Percentiles rank a stretch among this genome's conserved stretches.
Evolutionary conservation across 2,888 invertebrate species (phyloP).

Genomic region (Keiferia lycopersicella): DNA sequence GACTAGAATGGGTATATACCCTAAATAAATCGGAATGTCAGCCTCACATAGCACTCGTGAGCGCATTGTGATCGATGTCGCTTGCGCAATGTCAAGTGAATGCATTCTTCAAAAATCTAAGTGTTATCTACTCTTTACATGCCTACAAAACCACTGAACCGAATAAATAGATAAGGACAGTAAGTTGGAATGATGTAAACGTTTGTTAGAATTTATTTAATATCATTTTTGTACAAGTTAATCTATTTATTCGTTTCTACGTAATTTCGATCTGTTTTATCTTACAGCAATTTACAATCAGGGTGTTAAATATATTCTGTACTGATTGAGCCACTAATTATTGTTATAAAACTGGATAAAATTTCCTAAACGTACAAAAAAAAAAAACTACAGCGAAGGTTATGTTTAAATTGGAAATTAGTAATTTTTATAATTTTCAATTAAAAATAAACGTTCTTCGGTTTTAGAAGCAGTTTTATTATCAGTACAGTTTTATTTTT

Average conservation of each 20-base stretch:
- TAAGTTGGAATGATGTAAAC: too few species aligned
- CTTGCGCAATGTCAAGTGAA: slow-evolving; percentile 59
- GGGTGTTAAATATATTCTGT: background rate
- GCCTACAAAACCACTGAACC: background rate
- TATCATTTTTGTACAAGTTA: background rate
- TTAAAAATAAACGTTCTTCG: too few species aligned
- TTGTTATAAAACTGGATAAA: background rate
- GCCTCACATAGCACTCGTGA: slow-evolving; percentile 51
- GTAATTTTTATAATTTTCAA: too few species aligned
- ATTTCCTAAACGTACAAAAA: background rate
- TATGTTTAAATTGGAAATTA: too few species aligned
- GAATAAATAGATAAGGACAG: slow-evolving; percentile 11
- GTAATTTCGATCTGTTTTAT: slow-evolving; percentile 9
- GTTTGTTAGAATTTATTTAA: too few species aligned
- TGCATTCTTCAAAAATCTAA: slow-evolving; percentile 38
- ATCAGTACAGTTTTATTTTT: background rate
- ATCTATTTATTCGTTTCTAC: slow-evolving; percentile 7
- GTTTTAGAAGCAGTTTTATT: background rate
- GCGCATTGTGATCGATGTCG: slow-evolving; percentile 70
- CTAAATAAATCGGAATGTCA: background rate
- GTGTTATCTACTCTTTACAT: slow-evolving; percentile 21
- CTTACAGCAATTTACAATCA: background rate
- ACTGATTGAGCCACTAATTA: background rate
- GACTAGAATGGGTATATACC: too few species aligned
- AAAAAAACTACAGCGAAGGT: too few species aligned